These are phyloP conservation scores for Drosophila virilis DNA, from an alignment of 1,140 invertebrate genomes.

Conservation along the genomic window DNA sequence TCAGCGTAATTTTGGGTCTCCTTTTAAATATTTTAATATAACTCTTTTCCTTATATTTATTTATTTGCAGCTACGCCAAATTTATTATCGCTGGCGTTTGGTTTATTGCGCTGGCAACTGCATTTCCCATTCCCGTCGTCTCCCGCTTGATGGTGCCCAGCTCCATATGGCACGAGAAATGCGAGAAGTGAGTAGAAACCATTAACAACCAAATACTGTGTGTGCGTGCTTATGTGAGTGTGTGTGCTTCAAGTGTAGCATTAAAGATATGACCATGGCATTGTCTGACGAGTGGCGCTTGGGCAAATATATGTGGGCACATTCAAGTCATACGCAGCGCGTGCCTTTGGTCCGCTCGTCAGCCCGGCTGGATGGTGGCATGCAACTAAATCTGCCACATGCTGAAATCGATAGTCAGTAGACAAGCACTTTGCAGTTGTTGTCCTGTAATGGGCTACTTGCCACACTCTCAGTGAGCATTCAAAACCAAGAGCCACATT, in stretches of 20 bases:
- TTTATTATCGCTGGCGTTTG: conserved; percentile 91
- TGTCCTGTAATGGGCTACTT: background rate
- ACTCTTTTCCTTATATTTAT: conserved; percentile 1
- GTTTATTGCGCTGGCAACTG: conserved; percentile 91
- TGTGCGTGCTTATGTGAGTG: conserved; percentile 5
- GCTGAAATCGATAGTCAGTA: conserved; percentile 15
- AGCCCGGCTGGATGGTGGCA: background rate
- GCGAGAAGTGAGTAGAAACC: conserved; percentile 86
- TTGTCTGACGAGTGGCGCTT: conserved; percentile 36
- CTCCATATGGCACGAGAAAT: conserved; percentile 86
- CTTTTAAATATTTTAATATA: background rate
- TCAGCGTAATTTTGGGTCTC: background rate
- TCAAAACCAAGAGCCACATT: background rate
- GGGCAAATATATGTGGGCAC: conserved; percentile 12
- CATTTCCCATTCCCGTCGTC: conserved; percentile 91
- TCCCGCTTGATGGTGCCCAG: conserved; percentile 86
- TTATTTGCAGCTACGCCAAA: conserved; percentile 86
- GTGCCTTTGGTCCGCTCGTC: background rate
- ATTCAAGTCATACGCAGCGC: conserved; percentile 17
- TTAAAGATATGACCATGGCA: conserved; percentile 34
- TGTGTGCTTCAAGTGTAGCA: conserved; percentile 32
- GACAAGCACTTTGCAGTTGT: background rate
- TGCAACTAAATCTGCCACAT: background rate
- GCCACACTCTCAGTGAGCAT: background rate
- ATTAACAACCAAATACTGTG: conserved; percentile 23